phyloP scores from a whole-genome alignment of 2,888 invertebrate species.

The Hirtodrosophila cameraria region DNA sequence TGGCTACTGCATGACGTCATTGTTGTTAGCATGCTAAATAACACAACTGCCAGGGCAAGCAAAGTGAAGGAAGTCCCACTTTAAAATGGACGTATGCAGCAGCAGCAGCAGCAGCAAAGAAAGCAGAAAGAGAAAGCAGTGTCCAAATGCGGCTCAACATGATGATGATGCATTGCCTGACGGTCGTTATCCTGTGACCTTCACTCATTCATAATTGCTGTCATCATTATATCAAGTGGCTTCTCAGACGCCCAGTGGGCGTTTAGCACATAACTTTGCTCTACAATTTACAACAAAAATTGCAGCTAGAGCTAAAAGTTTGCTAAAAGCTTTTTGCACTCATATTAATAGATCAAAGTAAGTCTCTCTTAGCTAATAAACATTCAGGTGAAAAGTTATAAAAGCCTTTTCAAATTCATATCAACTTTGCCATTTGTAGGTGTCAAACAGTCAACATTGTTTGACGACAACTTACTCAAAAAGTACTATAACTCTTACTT shows the following conservation, averaged over 20 bases:
- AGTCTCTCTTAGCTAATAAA: neutral
- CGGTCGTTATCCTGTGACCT: conserved; percentile 67
- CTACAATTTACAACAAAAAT: conserved; percentile 9
- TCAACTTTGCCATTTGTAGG: neutral
- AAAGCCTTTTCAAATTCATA: neutral
- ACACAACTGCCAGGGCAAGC: no score
- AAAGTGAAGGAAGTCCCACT: conserved; percentile 23
- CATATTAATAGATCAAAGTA: conserved; percentile 10
- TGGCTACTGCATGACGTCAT: conserved; percentile 59
- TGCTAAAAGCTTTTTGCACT: neutral
- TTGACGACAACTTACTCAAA: neutral
- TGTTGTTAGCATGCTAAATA: conserved; percentile 45
- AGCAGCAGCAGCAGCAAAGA: no score
- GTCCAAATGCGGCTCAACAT: conserved; percentile 39
- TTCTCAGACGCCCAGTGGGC: conserved; percentile 6
- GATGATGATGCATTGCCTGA: conserved; percentile 73
- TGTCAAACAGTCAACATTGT: neutral
- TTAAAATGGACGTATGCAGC: conserved; percentile 34
- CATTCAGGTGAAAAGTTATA: neutral
- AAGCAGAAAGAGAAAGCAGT: conserved; percentile 30
- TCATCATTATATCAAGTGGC: conserved; percentile 73
- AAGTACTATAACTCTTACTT: neutral
- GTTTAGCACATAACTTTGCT: conserved; percentile 12
- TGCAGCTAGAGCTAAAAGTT: neutral
- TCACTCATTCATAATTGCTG: conserved; percentile 78